Evolutionary conservation across 2,797 vertebrate species (phyloP), one percentile per base, ranked within the genome.

Genomic region (Cryptoprocta ferox): DNA sequence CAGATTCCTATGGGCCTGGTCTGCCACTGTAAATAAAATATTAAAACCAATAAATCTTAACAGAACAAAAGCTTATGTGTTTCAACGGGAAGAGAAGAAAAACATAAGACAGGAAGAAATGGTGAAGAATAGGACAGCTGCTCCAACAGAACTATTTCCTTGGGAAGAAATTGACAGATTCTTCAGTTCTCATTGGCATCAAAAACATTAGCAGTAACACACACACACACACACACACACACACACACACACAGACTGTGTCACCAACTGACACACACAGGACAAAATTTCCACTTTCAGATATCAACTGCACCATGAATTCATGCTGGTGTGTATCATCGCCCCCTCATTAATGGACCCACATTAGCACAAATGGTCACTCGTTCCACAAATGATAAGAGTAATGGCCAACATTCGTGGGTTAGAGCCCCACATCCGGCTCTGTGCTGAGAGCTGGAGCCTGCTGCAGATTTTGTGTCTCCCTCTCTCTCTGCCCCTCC

Each of bases 71-170:
- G 66, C 56, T 66, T 30, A 0, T 89, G 89, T 95, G 82, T 92
- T 97, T 95, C 90, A 91, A 84, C 11, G 68, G 81, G 50, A 79
- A 94, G 13, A n/a, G 18, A 93, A 96, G 91, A 80, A 83, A 92
- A 97, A 91, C 85, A 91, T 35, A 96, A 94, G 39, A 96, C 39
- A 50, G 37, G 92, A 96, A 91, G 88, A 96, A 97, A 96, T 93
- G 92, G 78, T 61, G 70, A 70, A 86, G 82, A 90, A 71, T 14
- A n/a, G n/a, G 84, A 76, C 95, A 96, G 91, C 78, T 96, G 96
- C 82, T 94, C 78, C 73, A 63, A 84, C 37, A 19, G 2, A 76
- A 35, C 8, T 42, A 32, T 61, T 95, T 96, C 65, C 86, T 80
- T 71, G 19, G 71, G 87, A 95, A 95, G 61, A 86, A 94, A 97